phyloP scores from a whole-genome alignment of 2,113 vertebrate species.

The Neoarius graeffei region DNA sequence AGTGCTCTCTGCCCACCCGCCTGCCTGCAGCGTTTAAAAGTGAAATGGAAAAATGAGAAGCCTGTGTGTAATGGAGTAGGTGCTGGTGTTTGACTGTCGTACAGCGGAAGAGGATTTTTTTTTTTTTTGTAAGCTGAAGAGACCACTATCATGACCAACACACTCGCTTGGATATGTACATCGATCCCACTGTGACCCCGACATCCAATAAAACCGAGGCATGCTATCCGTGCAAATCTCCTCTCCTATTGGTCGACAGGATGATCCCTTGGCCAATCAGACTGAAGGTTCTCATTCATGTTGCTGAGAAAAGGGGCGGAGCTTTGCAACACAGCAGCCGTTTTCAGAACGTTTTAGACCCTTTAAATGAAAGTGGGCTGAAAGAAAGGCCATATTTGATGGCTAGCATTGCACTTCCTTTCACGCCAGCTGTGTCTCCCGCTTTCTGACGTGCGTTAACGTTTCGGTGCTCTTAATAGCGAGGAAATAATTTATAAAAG shows the following conservation, averaged over 20 bases:
- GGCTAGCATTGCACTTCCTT: not conserved
- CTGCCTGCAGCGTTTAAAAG: conserved; percentile 30
- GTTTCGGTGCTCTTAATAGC: not conserved
- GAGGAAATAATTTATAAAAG: not conserved
- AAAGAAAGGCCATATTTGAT: conserved; percentile 55
- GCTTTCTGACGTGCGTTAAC: not conserved
- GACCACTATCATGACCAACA: not conserved
- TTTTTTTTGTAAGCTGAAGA: not conserved
- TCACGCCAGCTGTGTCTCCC: not conserved
- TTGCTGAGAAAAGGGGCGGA: not conserved
- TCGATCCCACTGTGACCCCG: not conserved
- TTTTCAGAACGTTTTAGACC: conserved; percentile 66
- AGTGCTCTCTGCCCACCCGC: not conserved
- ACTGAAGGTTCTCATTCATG: not conserved
- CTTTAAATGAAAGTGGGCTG: conserved; percentile 67
- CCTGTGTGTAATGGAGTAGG: conserved; percentile 33
- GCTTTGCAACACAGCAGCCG: conserved; percentile 20
- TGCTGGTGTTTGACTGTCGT: conserved; percentile 35
- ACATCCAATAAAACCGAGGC: not conserved
- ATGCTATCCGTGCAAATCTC: not conserved
- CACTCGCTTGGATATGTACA: not conserved
- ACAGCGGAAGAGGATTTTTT: conserved; percentile 14
- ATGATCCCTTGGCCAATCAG: not conserved
- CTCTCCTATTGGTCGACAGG: not conserved
- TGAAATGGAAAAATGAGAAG: conserved; percentile 36